Percentiles rank a stretch among this genome's conserved stretches.
Conservation (phyloP, 2,797 vertebrate genomes). For the Danionella dracula region DNA sequence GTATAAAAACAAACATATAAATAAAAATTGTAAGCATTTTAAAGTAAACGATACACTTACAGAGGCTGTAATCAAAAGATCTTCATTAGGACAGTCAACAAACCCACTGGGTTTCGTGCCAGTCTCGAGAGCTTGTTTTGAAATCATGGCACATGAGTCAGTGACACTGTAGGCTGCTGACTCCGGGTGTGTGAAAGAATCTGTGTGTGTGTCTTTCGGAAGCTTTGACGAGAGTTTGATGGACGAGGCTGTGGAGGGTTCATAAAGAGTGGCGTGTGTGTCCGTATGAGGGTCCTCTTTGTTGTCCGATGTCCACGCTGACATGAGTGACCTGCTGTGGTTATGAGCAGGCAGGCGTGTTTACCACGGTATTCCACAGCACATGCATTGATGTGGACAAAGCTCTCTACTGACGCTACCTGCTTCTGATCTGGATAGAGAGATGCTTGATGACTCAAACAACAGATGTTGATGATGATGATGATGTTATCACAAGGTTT, state of each 20-base stretch:
- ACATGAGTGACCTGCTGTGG: slow-evolving; percentile 47
- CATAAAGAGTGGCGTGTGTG: slow-evolving; percentile 45
- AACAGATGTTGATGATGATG: too few species aligned
- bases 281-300: slow-evolving; percentile 41
- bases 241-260: slow-evolving; percentile 32
- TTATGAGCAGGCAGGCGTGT: slow-evolving; percentile 43
- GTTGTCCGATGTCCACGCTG: slow-evolving; percentile 43
- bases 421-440: slow-evolving; percentile 19
- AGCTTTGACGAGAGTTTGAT: slow-evolving; percentile 44
- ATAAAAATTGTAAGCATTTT: background rate
- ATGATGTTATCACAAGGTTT: too few species aligned
- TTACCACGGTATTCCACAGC: slow-evolving; percentile 44
- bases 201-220: slow-evolving; percentile 21
- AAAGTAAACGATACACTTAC: background rate
- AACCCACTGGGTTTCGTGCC: background rate
- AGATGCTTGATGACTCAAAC: slow-evolving; percentile 7
- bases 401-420: slow-evolving; percentile 35
- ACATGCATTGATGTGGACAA: slow-evolving; percentile 36
- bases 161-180: too few species aligned
- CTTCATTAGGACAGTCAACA: background rate
- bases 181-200: slow-evolving; percentile 15
- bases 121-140: background rate
- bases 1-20: background rate
- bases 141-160: background rate
- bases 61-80: background rate